Evolutionary conservation across 2,113 vertebrate genomes (phyloP).

Genomic region (Microcebus murinus): DNA sequence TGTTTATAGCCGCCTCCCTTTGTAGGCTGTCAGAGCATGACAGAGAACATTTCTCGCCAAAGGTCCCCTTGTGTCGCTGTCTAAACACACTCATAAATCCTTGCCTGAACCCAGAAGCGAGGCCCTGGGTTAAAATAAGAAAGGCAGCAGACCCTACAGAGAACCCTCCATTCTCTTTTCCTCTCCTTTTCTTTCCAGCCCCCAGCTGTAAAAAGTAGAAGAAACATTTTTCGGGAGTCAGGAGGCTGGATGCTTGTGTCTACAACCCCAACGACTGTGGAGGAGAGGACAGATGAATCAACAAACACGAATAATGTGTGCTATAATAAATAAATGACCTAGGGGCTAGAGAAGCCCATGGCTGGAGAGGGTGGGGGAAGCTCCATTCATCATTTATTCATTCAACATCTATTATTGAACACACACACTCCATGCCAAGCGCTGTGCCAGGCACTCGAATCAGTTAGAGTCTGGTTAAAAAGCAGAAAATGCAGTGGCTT

Average conservation of each 20-base stretch:
- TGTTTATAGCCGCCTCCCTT: neutral
- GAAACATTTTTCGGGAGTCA: neutral
- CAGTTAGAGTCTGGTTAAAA: neutral
- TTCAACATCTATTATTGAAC: neutral
- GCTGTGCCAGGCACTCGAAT: neutral
- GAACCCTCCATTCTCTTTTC: neutral
- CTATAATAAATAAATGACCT: neutral
- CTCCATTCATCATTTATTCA: neutral
- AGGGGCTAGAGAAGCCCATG: neutral
- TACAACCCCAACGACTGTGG: neutral
- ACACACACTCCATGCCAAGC: neutral
- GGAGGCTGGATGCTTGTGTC: neutral
- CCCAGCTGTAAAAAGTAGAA: neutral
- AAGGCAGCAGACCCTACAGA: neutral
- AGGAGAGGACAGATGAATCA: neutral
- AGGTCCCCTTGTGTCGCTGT: slow-evolving; percentile 19
- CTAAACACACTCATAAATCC: slow-evolving; percentile 73
- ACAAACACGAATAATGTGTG: neutral
- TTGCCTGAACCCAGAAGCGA: slow-evolving; percentile 59
- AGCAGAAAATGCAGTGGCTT: neutral
- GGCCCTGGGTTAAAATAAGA: slow-evolving; percentile 52
- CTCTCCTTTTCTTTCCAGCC: neutral
- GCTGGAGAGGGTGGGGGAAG: neutral
- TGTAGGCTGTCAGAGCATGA: slow-evolving; percentile 25
- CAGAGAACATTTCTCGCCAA: slow-evolving; percentile 63